A percentile compares a stretch with the other conserved stretches of the same genome.
These are phyloP conservation scores for Hoplias malabaricus DNA, from an alignment of 2,113 vertebrate species.

Conservation along the genomic window DNA sequence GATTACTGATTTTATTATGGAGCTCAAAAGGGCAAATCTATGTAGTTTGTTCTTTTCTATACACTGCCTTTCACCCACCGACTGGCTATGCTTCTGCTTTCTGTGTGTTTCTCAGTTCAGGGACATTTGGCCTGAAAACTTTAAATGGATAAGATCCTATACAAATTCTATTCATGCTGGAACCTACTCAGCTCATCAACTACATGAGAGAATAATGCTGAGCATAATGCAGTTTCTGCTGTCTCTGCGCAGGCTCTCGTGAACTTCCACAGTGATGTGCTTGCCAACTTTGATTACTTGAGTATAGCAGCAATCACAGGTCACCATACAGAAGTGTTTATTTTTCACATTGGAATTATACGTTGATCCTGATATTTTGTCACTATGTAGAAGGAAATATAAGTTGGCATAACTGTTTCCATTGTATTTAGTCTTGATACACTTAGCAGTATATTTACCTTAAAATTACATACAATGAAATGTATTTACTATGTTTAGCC, in stretches of 20 bases:
- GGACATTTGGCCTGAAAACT: neutral
- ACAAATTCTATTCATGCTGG: neutral
- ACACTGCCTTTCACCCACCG: neutral
- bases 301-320: too few species aligned
- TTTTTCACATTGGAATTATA: too few species aligned
- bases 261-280: too few species aligned
- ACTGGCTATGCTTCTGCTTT: neutral
- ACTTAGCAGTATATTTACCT: too few species aligned
- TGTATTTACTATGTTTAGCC: too few species aligned
- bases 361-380: too few species aligned
- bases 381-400: too few species aligned
- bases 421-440: too few species aligned
- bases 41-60: conserved; percentile 3
- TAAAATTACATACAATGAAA: too few species aligned
- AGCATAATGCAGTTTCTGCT: neutral
- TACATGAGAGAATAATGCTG: neutral
- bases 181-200: neutral
- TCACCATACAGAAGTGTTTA: too few species aligned
- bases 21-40: conserved; percentile 17
- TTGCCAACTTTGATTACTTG: too few species aligned
- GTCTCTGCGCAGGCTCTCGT: neutral
- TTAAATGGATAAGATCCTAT: neutral
- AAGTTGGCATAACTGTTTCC: too few species aligned
- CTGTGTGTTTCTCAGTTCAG: neutral
- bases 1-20: neutral